Evolutionary conservation across 2,113 vertebrate genomes (phyloP).

Genomic region (Megaleporinus macrocephalus): DNA sequence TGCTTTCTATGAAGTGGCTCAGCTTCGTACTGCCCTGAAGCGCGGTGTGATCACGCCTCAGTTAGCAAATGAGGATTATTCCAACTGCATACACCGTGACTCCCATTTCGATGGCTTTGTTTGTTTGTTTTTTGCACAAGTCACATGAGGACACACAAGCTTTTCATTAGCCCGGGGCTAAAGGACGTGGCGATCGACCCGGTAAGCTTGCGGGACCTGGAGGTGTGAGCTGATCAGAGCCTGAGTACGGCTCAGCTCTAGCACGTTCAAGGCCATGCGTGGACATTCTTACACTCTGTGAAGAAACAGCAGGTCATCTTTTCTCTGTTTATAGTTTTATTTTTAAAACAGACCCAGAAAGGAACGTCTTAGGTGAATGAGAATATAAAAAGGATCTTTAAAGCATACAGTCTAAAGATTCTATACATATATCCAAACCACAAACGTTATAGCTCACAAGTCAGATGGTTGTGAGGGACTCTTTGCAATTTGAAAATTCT

Average conservation of each 20-base stretch:
- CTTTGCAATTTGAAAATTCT: no score
- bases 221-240: conserved; percentile 17
- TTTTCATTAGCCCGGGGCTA: conserved; percentile 10
- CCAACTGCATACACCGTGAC: neutral
- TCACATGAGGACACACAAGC: conserved; percentile 14
- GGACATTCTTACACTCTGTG: neutral
- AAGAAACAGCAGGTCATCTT: neutral
- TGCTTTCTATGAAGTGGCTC: neutral
- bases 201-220: conserved; percentile 1
- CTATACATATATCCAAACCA: no score
- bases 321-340: neutral
- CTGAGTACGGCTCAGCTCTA: neutral
- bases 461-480: no score
- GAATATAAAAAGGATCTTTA: no score
- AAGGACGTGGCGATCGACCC: conserved; percentile 12
- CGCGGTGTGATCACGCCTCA: neutral
- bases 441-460: no score
- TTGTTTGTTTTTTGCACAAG: conserved; percentile 3
- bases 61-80: conserved; percentile 42
- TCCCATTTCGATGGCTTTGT: neutral
- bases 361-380: no score
- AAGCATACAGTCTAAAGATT: no score
- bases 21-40: neutral
- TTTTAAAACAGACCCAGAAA: no score
- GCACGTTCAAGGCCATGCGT: neutral